Evolutionary conservation across 1,140 invertebrate species (phyloP), one percentile per base, ranked within the genome.

Genomic region (Caenorhabditis briggsae): DNA sequence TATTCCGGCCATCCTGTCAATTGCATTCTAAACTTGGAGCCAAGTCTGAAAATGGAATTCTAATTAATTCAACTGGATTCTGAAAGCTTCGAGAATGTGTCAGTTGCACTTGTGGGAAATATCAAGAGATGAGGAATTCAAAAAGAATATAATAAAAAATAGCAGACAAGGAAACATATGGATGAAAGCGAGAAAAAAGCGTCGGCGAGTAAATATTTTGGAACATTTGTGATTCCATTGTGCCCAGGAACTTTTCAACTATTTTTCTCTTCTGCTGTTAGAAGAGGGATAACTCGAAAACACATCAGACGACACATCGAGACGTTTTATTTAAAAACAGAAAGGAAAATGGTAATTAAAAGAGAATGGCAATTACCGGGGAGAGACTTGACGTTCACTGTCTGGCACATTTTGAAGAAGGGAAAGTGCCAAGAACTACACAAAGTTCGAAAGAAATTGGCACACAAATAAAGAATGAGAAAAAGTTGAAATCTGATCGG

Each of bases 1-100:
- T 74, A 74, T n/a, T 74, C 65, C 5, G 65, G 65, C 65, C 65
- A 74, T 18, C 65, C 65, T 6, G 65, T 74, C 18, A 74, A 74
- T 16, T 74, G 65, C 65, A 74, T 74, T 46, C 18, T 33, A 33
- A 53, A 18, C 6, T 46, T 65, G 23, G 33, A 65, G 33, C 5
- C 23, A 43, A n/a, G 46, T 74, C 65, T 74, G 65, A 74, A 74
- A 74, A 74, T 74, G 20, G 23, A 41, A 33, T 33, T 33, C 33
- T 33, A 33, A 33, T 33, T 33, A 33, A 33, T 33, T 33, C 1
- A 33, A 33, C 33, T 33, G 33, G 33, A 33, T 33, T 33, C 1
- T 33, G 3, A 33, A 33, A 3, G 33, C 33, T 33, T 64, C 11
- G n/a, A 64, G 33, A 16, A 64, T 33, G 25, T 64, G 59, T 64